phyloP scores from a whole-genome alignment of 2,888 invertebrate species.

The Erebia palarica region DNA sequence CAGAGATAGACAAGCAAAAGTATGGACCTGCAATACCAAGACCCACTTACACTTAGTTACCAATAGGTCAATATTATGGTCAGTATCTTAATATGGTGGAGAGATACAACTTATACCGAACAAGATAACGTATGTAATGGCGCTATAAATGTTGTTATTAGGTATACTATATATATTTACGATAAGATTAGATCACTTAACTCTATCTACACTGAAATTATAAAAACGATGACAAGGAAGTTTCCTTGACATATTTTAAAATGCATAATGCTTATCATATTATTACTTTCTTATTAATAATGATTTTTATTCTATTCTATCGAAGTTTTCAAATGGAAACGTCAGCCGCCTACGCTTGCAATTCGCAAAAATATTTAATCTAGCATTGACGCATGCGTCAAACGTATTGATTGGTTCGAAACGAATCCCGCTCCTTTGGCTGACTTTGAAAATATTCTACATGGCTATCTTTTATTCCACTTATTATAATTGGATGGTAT shows the following conservation, averaged over 20 bases:
- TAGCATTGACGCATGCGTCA: constrained; percentile 75
- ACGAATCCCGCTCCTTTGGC: constrained; percentile 48
- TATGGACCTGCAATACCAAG: too few relatives aligned
- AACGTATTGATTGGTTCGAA: constrained; percentile 71
- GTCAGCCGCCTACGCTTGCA: constrained; percentile 53
- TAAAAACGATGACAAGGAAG: constrained; percentile 3
- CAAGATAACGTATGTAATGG: too few relatives aligned
- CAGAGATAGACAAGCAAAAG: too few relatives aligned
- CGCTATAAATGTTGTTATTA: too few relatives aligned
- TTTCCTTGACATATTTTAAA: neutral
- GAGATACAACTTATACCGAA: too few relatives aligned
- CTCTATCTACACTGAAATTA: constrained; percentile 18
- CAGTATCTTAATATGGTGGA: too few relatives aligned
- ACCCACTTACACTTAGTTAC: too few relatives aligned
- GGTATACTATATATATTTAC: too few relatives aligned
- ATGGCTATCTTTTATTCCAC: constrained; percentile 23
- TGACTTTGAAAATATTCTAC: constrained; percentile 32
- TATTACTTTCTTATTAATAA: neutral
- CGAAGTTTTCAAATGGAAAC: constrained; percentile 29
- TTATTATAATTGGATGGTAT: neutral
- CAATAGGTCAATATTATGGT: too few relatives aligned
- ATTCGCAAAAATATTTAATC: constrained; percentile 39
- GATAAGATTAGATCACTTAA: constrained; percentile 30
- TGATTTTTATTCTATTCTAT: neutral
- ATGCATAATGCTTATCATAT: neutral